Evolutionary conservation across 2,113 vertebrate species (phyloP), one percentile per base, ranked within the genome.

Genomic region (Nesospiza acunhae): DNA sequence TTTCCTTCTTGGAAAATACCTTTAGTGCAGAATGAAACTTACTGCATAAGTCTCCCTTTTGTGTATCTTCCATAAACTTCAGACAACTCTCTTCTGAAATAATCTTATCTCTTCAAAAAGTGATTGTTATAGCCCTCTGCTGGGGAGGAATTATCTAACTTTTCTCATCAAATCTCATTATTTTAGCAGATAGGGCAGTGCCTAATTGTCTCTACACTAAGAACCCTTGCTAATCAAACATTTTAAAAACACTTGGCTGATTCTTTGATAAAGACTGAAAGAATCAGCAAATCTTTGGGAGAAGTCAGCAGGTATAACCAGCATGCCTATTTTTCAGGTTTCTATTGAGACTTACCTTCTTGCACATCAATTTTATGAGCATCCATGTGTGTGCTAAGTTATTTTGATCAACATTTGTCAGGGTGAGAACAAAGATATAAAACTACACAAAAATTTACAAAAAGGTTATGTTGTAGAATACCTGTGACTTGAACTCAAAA

Each of bases 281-380:
- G 49, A 79, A 96, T 95, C 90, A 91, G 92, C 79, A 94, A 86
- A 90, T 93, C 82, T 83, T 81, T 84, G 63, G 73, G 59, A 93
- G 80, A 96, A 95, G 82, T 95, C 92, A 87, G 28, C 52, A 42
- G 47, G 11, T 8, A 39, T 52, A 77, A 33, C 52, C n/a, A 66
- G 6, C 8, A 10, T 28, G 22, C 20, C 37, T 80, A 1, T 62
- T 9, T 69, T 86, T 80, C 56, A 77, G 30, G 15, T 84, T 95
- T 84, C 26, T 90, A 8, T 20, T 30, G 53, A 88, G 53, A 41
- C 31, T 78, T 92, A 72, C 70, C 30, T 67, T 77, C 22, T 8
- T 35, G 41, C 0, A 2, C 53, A 70, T 33, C 0, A 0, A 35
- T 75, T 95, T 88, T 49, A 30, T 69, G 37, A 79, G 27, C 16